Percentiles rank a stretch among this genome's conserved stretches.
These are phyloP conservation scores for Hirtodrosophila confusa DNA, from an alignment of 2,888 invertebrate genomes.

Conservation along the genomic window DNA sequence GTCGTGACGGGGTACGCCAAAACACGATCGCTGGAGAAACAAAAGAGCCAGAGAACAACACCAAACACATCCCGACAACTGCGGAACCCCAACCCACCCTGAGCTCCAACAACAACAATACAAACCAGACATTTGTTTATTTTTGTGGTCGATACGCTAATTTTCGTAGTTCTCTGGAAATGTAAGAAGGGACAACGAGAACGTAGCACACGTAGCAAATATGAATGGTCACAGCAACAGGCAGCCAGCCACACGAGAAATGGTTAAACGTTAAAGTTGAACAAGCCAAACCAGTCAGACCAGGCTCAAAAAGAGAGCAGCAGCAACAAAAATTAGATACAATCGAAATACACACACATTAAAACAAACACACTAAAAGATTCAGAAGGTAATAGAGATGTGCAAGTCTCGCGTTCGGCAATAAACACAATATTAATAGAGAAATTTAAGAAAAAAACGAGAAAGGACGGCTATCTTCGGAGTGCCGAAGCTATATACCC, in stretches of 20 bases:
- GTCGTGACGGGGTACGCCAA: constrained; percentile 25
- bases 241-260: constrained; percentile 16
- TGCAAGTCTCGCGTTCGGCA: constrained; percentile 8
- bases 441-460: no score
- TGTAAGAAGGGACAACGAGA: constrained; percentile 48
- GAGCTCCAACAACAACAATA: background rate
- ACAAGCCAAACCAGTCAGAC: constrained; percentile 60
- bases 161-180: constrained; percentile 66
- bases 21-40: constrained; percentile 34
- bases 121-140: constrained; percentile 58
- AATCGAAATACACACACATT: constrained; percentile 51
- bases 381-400: constrained; percentile 29
- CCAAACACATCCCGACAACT: background rate
- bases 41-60: constrained; percentile 22
- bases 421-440: no score
- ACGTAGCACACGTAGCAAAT: constrained; percentile 63
- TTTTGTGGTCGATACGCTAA: constrained; percentile 78
- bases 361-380: constrained; percentile 23
- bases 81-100: background rate
- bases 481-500: no score
- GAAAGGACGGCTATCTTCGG: no score
- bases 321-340: constrained; percentile 67
- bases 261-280: constrained; percentile 22
- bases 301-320: constrained; percentile 47
- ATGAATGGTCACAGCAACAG: constrained; percentile 55